Conservation (phyloP, 2,113 vertebrate species). For the Artemisiospiza belli region DNA sequence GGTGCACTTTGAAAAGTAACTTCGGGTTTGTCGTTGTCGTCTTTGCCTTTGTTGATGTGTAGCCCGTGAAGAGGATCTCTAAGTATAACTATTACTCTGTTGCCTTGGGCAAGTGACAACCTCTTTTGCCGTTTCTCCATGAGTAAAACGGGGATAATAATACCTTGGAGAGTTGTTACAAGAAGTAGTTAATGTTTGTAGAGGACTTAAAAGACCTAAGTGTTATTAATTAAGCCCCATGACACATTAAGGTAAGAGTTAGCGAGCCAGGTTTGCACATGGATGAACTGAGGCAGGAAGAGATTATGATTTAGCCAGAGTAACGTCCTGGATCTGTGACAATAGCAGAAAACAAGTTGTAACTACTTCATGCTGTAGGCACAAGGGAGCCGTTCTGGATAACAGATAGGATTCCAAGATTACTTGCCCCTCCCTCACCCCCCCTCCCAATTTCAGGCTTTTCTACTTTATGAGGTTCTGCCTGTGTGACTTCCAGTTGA, state of each 20-base stretch:
- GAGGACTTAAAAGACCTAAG: slow-evolving; percentile 54
- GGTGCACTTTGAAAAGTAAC: neutral
- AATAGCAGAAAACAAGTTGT: slow-evolving; percentile 58
- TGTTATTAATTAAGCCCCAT: slow-evolving; percentile 64
- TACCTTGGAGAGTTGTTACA: slow-evolving; percentile 53
- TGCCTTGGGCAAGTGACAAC: slow-evolving; percentile 21
- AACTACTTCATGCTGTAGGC: slow-evolving; percentile 52
- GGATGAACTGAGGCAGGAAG: slow-evolving; percentile 57
- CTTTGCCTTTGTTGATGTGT: neutral
- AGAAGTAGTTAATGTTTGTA: slow-evolving; percentile 61
- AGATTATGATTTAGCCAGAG: slow-evolving; percentile 42
- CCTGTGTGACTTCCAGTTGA: slow-evolving; percentile 22
- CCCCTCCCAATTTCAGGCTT: neutral
- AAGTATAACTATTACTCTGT: neutral
- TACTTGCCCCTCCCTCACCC: neutral
- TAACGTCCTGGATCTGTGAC: slow-evolving; percentile 47
- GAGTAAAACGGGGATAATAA: slow-evolving; percentile 51
- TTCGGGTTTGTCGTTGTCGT: neutral
- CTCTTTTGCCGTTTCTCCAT: slow-evolving; percentile 17
- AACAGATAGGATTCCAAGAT: slow-evolving; percentile 26
- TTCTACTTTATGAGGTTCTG: neutral
- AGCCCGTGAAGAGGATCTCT: neutral
- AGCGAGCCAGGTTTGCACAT: slow-evolving; percentile 48
- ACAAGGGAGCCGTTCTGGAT: neutral
- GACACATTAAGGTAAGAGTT: slow-evolving; percentile 52